Percentiles rank a stretch among this genome's conserved stretches.
Conservation (phyloP, 2,113 vertebrate genomes). For the Thunnus maccoyii region DNA sequence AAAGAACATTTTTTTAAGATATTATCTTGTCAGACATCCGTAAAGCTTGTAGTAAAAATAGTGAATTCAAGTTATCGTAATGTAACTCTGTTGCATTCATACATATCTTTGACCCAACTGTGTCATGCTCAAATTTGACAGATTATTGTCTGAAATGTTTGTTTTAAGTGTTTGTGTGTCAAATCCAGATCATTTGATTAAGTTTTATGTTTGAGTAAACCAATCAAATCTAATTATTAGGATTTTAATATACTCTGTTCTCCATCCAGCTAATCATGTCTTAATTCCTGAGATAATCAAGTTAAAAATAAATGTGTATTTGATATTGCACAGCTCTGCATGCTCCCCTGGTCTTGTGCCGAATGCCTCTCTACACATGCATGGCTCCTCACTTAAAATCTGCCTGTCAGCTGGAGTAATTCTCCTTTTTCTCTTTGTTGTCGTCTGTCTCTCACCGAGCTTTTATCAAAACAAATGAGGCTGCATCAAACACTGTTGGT, state of each 20-base stretch:
- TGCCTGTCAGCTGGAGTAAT: not conserved
- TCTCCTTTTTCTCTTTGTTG: not conserved
- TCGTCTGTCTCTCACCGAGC: not conserved
- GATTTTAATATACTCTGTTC: not conserved
- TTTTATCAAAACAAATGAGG: conserved; percentile 54
- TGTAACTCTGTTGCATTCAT: too few relatives aligned
- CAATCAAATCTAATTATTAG: not conserved
- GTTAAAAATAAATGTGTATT: not conserved
- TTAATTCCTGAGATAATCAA: not conserved
- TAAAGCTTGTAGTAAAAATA: too few relatives aligned
- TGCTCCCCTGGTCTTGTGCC: not conserved
- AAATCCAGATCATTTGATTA: not conserved
- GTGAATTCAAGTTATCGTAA: too few relatives aligned
- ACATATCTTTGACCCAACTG: too few relatives aligned
- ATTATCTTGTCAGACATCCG: too few relatives aligned
- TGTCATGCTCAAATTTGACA: too few relatives aligned
- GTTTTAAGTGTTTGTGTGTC: too few relatives aligned
- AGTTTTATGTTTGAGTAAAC: not conserved
- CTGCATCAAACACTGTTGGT: conserved; percentile 60
- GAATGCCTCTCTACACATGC: not conserved
- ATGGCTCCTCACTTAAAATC: not conserved
- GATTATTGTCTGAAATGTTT: too few relatives aligned
- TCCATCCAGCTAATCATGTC: not conserved
- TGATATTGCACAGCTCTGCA: conserved; percentile 26
- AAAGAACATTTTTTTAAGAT: too few relatives aligned